Evolutionary conservation across 1,140 invertebrate genomes (phyloP).

Genomic region (Choristoneura fumiferana): DNA sequence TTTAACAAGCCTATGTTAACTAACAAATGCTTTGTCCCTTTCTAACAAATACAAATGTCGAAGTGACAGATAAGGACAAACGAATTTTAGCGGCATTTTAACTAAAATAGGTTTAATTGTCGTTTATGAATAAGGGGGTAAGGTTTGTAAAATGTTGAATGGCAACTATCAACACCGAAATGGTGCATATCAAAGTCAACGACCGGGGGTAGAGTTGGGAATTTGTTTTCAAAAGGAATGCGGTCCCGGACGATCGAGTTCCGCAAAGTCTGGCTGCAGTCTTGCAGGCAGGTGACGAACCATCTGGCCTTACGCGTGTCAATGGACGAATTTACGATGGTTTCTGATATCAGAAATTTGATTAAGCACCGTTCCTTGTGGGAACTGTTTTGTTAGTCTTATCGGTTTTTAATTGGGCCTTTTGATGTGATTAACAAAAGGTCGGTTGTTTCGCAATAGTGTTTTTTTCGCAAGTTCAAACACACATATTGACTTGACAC

Average conservation of each 20-base stretch:
- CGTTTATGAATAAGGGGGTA: too few relatives aligned
- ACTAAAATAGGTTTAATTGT: too few relatives aligned
- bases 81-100: too few relatives aligned
- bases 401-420: background rate
- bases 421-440: constrained; percentile 11
- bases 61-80: too few relatives aligned
- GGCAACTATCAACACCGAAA: constrained; percentile 23
- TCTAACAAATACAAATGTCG: too few relatives aligned
- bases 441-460: background rate
- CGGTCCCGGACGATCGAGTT: constrained; percentile 50
- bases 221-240: constrained; percentile 51
- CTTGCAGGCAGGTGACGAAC: constrained; percentile 56
- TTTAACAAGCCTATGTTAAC: too few relatives aligned
- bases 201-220: constrained; percentile 53
- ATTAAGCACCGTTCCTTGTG: constrained; percentile 33
- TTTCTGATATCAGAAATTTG: constrained; percentile 51
- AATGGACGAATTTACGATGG: constrained; percentile 50
- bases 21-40: too few relatives aligned
- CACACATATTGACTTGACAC: too few relatives aligned
- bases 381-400: constrained; percentile 9
- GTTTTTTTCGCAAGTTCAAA: too few relatives aligned
- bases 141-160: background rate
- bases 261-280: constrained; percentile 35
- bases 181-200: constrained; percentile 43
- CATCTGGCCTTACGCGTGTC: constrained; percentile 65